Evolutionary conservation across 2,888 invertebrate species (phyloP).

Genomic region (Torymus texanus): DNA sequence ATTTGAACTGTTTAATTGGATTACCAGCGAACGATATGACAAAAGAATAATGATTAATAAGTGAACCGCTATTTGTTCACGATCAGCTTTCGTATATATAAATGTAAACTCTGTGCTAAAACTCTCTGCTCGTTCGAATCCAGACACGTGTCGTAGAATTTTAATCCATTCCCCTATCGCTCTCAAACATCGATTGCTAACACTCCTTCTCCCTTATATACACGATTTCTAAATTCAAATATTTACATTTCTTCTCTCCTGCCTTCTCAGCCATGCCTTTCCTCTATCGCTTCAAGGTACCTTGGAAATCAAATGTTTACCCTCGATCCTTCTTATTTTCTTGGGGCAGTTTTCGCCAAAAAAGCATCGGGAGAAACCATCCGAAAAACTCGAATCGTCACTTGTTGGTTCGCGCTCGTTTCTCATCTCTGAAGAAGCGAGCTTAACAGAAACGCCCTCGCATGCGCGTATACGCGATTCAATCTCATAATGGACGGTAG

Average conservation of each 20-base stretch:
- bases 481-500: conserved; percentile 33
- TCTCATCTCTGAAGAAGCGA: not conserved
- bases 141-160: not conserved
- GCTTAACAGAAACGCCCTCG: not conserved
- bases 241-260: conserved; percentile 16
- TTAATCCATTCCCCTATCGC: not conserved
- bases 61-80: no score
- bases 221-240: conserved; percentile 34
- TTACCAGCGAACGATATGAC: no score
- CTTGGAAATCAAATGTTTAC: conserved; percentile 27
- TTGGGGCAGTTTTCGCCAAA: not conserved
- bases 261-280: not conserved
- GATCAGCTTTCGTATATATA: no score
- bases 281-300: not conserved
- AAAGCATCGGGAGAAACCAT: not conserved
- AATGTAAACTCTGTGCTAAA: no score
- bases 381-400: conserved; percentile 3
- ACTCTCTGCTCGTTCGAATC: no score
- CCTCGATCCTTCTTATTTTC: conserved; percentile 1
- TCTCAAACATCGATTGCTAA: conserved; percentile 2
- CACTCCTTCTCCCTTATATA: not conserved
- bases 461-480: not conserved
- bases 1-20: no score
- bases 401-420: not conserved
- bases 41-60: no score